Evolutionary conservation across 2,888 invertebrate species (phyloP), one percentile per base, ranked within the genome.

Genomic region (Boloria selene): DNA sequence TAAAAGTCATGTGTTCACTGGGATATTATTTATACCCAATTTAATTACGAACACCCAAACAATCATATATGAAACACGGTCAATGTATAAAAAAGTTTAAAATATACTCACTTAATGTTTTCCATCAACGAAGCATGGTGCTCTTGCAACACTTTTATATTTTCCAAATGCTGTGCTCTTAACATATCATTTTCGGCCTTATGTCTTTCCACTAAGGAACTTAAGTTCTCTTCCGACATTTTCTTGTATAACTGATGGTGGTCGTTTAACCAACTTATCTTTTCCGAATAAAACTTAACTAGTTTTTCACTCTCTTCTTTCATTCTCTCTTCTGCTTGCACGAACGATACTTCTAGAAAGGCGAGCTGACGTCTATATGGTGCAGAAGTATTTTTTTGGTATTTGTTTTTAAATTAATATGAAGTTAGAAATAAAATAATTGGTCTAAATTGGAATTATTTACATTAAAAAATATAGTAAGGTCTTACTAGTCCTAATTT

Each of bases 321-420:
- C 82, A 94, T 88, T 72, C 94, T 85, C 68, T 93, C 93, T 77
- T 95, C 95, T 0, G 93, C 83, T 72, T 93, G 92, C 65, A 83
- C 89, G 53, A 93, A 77, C 0, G 94, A 93, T 68, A 93, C 84
- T 82, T 94, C 94, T 68, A 94, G 74, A 54, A 94, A 89, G 4
- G 90, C 88, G 73, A 94, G 79, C 78, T 94, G 94, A 64, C 94
- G 93, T 75, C 94, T 94, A 75, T 14, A 50, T 49, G 5, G 38
- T 10, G n/a, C 38, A n/a, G 10, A 38, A 10, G 31, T 38, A 38
- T 38, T 47, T 13, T n/a, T n/a, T n/a, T n/a, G n/a, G n/a, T n/a
- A n/a, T n/a, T n/a, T n/a, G n/a, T n/a, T n/a, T 22, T 22, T 22
- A 22, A n/a, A 16, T 6, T n/a, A 47, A n/a, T 47, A 47, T 47